phyloP scores from a whole-genome alignment of 2,113 vertebrate genomes.

The Capra hircus region DNA sequence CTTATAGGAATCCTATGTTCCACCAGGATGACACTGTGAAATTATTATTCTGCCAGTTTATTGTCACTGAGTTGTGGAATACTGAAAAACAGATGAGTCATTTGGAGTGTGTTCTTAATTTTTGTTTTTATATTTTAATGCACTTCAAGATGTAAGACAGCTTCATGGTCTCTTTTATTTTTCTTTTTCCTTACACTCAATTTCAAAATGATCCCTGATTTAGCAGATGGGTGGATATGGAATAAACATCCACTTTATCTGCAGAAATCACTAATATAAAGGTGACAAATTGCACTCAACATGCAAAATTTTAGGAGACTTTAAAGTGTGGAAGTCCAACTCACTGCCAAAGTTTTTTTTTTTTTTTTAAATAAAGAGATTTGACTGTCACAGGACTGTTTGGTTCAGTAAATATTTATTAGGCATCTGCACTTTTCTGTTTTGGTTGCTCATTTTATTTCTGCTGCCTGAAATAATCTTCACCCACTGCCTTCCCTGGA shows the following conservation, averaged over 20 bases:
- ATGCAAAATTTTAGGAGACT: background rate
- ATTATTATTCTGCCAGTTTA: slow-evolving; percentile 64
- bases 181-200: background rate
- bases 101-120: slow-evolving; percentile 51
- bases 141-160: slow-evolving; percentile 26
- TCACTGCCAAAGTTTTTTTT: background rate
- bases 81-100: slow-evolving; percentile 59
- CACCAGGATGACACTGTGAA: slow-evolving; percentile 65
- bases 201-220: slow-evolving; percentile 30
- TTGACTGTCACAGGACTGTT: background rate
- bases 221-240: background rate
- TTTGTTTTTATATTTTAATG: slow-evolving; percentile 18
- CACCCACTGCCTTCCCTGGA: background rate
- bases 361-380: background rate
- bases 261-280: background rate
- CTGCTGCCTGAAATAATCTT: background rate
- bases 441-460: background rate
- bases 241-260: background rate
- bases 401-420: background rate
- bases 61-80: slow-evolving; percentile 56
- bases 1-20: slow-evolving; percentile 75
- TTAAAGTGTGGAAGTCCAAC: background rate
- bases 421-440: background rate
- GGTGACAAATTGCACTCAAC: background rate
- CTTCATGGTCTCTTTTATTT: background rate